These are phyloP conservation scores for Ectropis grisescens DNA, from an alignment of 1,140 invertebrate species.

Conservation along the genomic window DNA sequence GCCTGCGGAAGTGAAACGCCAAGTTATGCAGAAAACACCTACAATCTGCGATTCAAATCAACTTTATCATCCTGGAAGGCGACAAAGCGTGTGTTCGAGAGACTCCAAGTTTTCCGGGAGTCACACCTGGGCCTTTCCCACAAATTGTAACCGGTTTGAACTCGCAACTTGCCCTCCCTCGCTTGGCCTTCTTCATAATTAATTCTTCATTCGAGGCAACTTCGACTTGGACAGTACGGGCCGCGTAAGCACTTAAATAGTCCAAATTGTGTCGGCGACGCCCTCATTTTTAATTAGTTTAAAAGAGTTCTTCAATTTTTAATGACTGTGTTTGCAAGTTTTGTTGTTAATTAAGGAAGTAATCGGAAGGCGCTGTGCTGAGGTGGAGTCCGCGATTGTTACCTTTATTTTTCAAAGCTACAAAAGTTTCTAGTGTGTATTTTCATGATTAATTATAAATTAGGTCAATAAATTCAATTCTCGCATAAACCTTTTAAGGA, in stretches of 20 bases:
- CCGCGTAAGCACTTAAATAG: constrained; percentile 62
- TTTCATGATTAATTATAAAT: no score
- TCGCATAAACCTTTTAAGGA: no score
- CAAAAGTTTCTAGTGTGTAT: no score
- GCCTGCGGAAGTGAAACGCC: no score
- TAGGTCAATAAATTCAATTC: no score
- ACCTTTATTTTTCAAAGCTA: no score
- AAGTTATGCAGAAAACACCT: no score
- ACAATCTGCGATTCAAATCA: constrained; percentile 64
- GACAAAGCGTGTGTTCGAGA: constrained; percentile 53
- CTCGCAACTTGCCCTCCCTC: constrained; percentile 41
- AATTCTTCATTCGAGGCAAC: constrained; percentile 68
- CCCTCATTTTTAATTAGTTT: constrained; percentile 65
- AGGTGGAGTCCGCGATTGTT: constrained; percentile 1
- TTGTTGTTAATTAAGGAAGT: constrained; percentile 20
- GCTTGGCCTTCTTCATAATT: constrained; percentile 61
- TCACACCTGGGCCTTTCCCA: constrained; percentile 62
- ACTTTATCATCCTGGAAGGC: constrained; percentile 63
- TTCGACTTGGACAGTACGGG: constrained; percentile 46
- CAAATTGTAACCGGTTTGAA: constrained; percentile 59
- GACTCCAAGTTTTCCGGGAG: constrained; percentile 40
- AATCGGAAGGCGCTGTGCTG: constrained; percentile 10
- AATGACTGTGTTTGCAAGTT: constrained; percentile 50
- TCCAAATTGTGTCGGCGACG: constrained; percentile 57
- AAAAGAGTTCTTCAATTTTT: constrained; percentile 58